Evolutionary conservation across 1,140 invertebrate species (phyloP), one percentile per base, ranked within the genome.

Genomic region (Trinorchestia longiramus): DNA sequence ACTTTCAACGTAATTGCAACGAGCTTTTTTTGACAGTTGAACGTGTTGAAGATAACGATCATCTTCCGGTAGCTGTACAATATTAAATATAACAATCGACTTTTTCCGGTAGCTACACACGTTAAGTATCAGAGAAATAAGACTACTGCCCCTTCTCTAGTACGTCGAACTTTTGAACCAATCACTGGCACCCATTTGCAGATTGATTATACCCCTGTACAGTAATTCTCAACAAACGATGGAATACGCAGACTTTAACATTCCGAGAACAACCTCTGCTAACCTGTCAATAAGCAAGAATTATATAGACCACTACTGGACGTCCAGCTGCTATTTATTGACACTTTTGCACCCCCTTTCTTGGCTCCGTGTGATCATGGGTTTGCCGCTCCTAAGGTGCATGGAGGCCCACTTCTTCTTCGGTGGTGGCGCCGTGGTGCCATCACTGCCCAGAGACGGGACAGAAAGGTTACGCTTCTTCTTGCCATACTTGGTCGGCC

Each of bases 341-440:
- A 44, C 43, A 43, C 44, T 98, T 98, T 98, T 97, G 95, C 96
- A 96, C 47, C 91, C 96, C 95, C 96, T 96, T 96, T 96, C 87
- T 96, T 97, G 96, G 96, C 96, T 97, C 95, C 96, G 96, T 40
- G 96, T 97, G 45, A 97, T 77, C 96, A 97, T 97, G 15, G 96
- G 91, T 77, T 97, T 97, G 53, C 96, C 95, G 88, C 96, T 97
- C 96, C 96, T 96, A 28, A 94, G 92, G 44, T 94, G 92, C 92
- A 94, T 94, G 40, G 92, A 41, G 8, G 92, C 92, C 40, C 41
- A 94, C 92, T 94, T 94, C 36, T 94, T 94, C 92, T 94, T 94
- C 6, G 92, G 92, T 15, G 96, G 96, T 62, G 96, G 96, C 47
- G 96, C 96, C 53, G 96, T 87, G 23, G 96, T 95, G 42, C 96